These are phyloP conservation scores for Chionomys nivalis DNA, from an alignment of 2,113 vertebrate genomes.

Conservation along the genomic window DNA sequence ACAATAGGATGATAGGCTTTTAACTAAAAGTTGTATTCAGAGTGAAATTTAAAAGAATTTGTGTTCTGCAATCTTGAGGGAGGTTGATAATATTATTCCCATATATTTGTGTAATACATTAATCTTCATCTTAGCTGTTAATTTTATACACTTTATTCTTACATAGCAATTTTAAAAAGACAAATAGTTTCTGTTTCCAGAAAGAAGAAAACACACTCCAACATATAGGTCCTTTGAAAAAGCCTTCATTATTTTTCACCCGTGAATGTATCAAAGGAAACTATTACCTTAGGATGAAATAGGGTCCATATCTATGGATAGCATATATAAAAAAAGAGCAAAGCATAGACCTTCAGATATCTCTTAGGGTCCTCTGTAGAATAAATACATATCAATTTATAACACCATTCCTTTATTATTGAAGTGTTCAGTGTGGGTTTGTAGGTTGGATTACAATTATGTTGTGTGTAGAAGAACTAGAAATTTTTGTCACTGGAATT, in stretches of 20 bases:
- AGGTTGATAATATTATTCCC: background rate
- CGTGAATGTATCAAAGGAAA: slow-evolving; percentile 3
- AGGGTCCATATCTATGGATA: background rate
- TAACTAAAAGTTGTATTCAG: slow-evolving; percentile 62
- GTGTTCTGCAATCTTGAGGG: slow-evolving; percentile 52
- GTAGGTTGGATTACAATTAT: background rate
- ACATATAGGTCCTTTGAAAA: background rate
- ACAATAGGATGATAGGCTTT: slow-evolving; percentile 58
- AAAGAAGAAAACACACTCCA: slow-evolving; percentile 33
- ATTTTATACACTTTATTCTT: slow-evolving; percentile 35
- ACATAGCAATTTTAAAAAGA: slow-evolving; percentile 33
- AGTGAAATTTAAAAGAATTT: slow-evolving; percentile 55
- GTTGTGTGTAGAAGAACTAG: background rate
- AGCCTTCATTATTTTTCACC: background rate
- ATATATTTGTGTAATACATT: slow-evolving; percentile 46
- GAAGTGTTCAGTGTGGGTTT: background rate
- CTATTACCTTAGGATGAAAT: background rate
- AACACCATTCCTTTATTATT: background rate
- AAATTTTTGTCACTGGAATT: background rate
- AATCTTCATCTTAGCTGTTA: slow-evolving; percentile 54
- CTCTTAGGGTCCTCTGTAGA: background rate
- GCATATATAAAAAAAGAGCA: background rate
- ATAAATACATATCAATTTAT: background rate
- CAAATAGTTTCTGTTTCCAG: slow-evolving; percentile 27
- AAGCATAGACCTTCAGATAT: rapidly evolving